Conservation (phyloP, 2,113 vertebrate genomes). For the Nerophis lumbriciformis region DNA sequence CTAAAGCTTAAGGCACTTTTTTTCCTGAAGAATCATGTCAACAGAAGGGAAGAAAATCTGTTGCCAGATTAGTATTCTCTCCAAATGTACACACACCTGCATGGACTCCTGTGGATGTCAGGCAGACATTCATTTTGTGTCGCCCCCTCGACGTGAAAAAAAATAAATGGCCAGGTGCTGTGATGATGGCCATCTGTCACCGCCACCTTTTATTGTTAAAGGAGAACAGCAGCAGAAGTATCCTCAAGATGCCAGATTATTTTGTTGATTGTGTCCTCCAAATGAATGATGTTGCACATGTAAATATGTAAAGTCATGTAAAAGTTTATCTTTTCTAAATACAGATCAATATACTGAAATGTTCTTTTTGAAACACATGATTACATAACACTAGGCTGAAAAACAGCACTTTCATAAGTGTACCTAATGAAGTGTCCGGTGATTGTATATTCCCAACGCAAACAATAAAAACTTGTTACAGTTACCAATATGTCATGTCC, state of each 20-base stretch:
- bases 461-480: too few relatives aligned
- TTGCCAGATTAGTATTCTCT: too few relatives aligned
- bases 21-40: background rate
- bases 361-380: too few relatives aligned
- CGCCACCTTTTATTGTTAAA: constrained; percentile 10
- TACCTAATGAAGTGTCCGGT: too few relatives aligned
- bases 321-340: constrained; percentile 18
- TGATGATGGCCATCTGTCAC: constrained; percentile 30
- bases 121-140: constrained; percentile 31
- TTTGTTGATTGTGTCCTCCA: too few relatives aligned
- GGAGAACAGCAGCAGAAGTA: background rate
- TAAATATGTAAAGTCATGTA: constrained; percentile 54
- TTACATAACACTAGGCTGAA: too few relatives aligned
- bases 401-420: too few relatives aligned
- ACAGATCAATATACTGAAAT: constrained; percentile 48
- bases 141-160: constrained; percentile 17
- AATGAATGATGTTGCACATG: constrained; percentile 9
- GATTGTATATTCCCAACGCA: too few relatives aligned
- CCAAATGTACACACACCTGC: too few relatives aligned
- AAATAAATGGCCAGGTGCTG: constrained; percentile 37
- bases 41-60: too few relatives aligned
- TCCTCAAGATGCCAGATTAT: background rate
- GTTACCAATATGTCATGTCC: too few relatives aligned
- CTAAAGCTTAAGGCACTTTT: constrained; percentile 13
- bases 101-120: too few relatives aligned